A percentile compares a stretch with the other conserved stretches of the same genome.
phyloP scores from a whole-genome alignment of 2,797 vertebrate genomes.

The Anolis apletophallus region DNA sequence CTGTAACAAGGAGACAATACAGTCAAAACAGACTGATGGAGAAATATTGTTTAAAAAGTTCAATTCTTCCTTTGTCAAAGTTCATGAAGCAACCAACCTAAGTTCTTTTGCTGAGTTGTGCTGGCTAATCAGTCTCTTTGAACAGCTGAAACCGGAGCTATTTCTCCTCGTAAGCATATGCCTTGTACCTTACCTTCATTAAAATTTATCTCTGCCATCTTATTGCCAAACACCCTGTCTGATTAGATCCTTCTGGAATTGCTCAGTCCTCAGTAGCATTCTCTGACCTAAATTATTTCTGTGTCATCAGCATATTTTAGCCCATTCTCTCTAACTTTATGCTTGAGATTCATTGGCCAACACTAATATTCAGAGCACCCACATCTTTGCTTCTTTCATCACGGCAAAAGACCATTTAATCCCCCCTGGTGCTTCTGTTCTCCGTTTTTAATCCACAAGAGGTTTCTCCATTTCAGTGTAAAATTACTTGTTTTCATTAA shows the following conservation, averaged over 20 bases:
- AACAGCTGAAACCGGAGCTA: conserved; percentile 57
- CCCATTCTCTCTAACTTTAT: conserved; percentile 44
- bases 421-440: conserved; percentile 45
- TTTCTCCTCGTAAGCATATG: conserved; percentile 65
- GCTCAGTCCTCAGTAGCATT: conserved; percentile 63
- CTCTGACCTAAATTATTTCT: conserved; percentile 70
- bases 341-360: conserved; percentile 45
- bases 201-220: conserved; percentile 66
- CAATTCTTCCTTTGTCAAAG: conserved; percentile 37
- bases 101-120: conserved; percentile 31
- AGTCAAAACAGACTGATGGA: conserved; percentile 4
- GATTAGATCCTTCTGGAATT: conserved; percentile 78
- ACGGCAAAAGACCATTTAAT: conserved; percentile 38
- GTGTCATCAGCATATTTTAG: conserved; percentile 66
- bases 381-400: conserved; percentile 46
- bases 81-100: conserved; percentile 2
- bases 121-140: conserved; percentile 55
- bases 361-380: conserved; percentile 55
- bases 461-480: conserved; percentile 34
- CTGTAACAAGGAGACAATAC: conserved; percentile 14
- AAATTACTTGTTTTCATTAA: conserved; percentile 22
- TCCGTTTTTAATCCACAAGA: conserved; percentile 58
- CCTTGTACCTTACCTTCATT: conserved; percentile 69
- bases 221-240: conserved; percentile 69
- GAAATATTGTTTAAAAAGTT: conserved; percentile 29